phyloP scores from a whole-genome alignment of 2,888 invertebrate genomes.

The Apeira syringaria region DNA sequence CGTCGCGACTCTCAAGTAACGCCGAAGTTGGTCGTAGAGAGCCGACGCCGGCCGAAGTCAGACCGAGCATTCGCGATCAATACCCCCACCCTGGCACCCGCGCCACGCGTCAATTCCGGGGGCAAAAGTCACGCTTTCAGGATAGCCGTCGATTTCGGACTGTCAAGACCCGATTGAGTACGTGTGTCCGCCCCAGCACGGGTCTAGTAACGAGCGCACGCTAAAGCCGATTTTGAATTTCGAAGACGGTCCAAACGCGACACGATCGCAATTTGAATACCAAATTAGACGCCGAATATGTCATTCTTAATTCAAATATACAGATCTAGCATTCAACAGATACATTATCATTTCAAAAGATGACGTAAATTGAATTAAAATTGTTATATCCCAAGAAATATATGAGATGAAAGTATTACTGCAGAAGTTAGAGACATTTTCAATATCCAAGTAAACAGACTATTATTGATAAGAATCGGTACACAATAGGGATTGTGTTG shows the following conservation, averaged over 20 bases:
- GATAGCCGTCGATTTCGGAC: constrained; percentile 74
- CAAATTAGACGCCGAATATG: constrained; percentile 23
- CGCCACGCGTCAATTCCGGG: constrained; percentile 74
- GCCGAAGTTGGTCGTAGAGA: constrained; percentile 65
- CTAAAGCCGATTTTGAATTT: constrained; percentile 51
- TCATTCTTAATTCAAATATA: constrained; percentile 23
- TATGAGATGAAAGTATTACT: no score
- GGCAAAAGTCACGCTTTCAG: constrained; percentile 79
- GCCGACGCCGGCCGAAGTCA: constrained; percentile 68
- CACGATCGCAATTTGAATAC: constrained; percentile 31
- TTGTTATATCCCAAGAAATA: no score
- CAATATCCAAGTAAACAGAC: constrained; percentile 27
- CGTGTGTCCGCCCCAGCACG: constrained; percentile 34
- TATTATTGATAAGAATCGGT: constrained; percentile 37
- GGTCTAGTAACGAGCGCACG: constrained; percentile 48
- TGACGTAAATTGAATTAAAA: no score
- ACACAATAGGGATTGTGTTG: constrained; percentile 40
- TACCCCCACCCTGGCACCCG: constrained; percentile 67
- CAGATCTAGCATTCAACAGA: neutral
- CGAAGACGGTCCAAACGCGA: constrained; percentile 26
- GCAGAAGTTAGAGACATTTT: neutral
- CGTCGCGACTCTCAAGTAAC: constrained; percentile 56
- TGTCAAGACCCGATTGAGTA: constrained; percentile 64
- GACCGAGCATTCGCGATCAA: constrained; percentile 73
- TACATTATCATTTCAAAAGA: neutral